phyloP scores from a whole-genome alignment of 2,113 vertebrate genomes.

The Nothocercus nigrocapillus region DNA sequence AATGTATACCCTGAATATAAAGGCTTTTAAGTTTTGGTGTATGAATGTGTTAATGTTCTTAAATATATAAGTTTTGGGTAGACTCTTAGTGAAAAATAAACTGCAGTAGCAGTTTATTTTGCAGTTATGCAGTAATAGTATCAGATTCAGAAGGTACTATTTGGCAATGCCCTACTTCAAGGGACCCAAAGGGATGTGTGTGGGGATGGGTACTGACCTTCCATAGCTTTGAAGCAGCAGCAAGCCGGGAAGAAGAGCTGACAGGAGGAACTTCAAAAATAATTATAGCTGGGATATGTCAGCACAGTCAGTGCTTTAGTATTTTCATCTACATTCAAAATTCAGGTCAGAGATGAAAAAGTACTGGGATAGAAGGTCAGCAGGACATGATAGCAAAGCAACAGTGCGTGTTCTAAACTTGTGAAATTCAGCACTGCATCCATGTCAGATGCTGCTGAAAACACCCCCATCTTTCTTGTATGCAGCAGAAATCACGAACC shows the following conservation, averaged over 20 bases:
- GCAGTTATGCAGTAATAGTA: background rate
- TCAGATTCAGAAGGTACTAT: background rate
- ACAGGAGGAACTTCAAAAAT: background rate
- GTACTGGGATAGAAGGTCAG: background rate
- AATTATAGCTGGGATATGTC: background rate
- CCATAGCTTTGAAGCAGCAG: background rate
- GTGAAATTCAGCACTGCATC: background rate
- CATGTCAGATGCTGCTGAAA: background rate
- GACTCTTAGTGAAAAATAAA: background rate
- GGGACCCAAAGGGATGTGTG: background rate
- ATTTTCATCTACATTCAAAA: background rate
- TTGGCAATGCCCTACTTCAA: background rate
- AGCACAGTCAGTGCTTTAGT: background rate
- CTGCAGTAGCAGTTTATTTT: slow-evolving; percentile 18
- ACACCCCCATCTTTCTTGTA: rapidly evolving
- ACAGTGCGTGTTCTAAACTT: background rate
- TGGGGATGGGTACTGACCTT: background rate
- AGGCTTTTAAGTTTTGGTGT: background rate
- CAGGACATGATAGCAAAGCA: background rate
- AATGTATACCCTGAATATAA: background rate
- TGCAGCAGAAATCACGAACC: background rate
- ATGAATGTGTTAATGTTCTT: background rate
- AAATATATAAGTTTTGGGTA: background rate
- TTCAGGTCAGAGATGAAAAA: background rate
- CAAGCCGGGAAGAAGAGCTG: background rate